Percentiles rank a stretch among this genome's conserved stretches.
Conservation (phyloP, 1,140 invertebrate genomes). For the Magallana gigas region DNA sequence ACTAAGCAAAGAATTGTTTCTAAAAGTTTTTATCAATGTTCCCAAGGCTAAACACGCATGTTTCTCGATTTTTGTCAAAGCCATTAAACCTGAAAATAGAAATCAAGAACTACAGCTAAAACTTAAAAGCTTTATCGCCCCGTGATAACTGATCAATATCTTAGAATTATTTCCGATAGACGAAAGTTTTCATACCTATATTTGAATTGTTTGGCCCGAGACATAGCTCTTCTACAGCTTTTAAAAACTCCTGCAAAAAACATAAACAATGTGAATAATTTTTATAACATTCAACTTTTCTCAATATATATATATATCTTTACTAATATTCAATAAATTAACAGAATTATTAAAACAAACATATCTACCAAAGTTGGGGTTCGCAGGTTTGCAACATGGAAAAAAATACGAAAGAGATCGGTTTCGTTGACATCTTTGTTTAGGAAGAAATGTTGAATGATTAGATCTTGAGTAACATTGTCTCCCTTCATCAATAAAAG, state of each 20-base stretch:
- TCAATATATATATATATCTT: no score
- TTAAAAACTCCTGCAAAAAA: background rate
- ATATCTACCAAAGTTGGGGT: background rate
- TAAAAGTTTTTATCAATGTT: conserved; percentile 2
- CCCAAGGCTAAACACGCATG: conserved; percentile 5
- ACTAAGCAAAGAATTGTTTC: background rate
- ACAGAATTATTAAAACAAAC: no score
- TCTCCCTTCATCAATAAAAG: background rate
- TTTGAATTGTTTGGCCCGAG: background rate
- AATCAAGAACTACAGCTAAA: background rate
- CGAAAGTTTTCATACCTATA: background rate
- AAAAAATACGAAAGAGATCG: background rate
- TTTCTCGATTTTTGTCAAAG: background rate
- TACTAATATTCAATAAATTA: no score
- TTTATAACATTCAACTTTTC: no score
- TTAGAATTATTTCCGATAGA: no score
- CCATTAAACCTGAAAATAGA: background rate
- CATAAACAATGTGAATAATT: no score
- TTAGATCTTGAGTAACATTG: background rate
- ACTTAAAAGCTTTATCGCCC: background rate
- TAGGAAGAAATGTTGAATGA: conserved; percentile 14
- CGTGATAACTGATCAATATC: no score
- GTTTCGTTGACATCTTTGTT: conserved; percentile 28
- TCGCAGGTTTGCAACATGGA: background rate
- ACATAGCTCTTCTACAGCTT: background rate